A percentile compares a stretch with the other conserved stretches of the same genome.
Evolutionary conservation across 2,113 vertebrate genomes (phyloP).

Genomic region (Pycnonotus jocosus): DNA sequence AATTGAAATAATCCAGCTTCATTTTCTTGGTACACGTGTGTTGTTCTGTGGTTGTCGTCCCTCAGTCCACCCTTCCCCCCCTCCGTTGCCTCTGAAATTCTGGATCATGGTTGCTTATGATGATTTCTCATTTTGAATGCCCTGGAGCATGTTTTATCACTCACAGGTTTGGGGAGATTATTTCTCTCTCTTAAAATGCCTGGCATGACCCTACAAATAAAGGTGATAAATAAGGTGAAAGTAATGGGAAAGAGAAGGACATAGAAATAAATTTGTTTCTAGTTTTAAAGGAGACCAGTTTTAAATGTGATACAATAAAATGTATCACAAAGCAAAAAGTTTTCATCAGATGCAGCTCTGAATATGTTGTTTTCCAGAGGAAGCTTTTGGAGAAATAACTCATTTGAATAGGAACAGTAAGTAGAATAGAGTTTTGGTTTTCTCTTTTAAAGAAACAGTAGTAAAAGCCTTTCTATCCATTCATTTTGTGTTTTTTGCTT

Average conservation of each 20-base stretch:
- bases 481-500: background rate
- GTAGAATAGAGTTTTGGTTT: background rate
- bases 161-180: background rate
- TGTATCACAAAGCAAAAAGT: background rate
- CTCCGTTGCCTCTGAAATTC: rapidly evolving
- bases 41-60: background rate
- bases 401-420: background rate
- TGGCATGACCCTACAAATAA: background rate
- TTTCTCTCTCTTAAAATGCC: background rate
- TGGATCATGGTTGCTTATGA: background rate
- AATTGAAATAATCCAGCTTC: background rate
- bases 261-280: background rate
- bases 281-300: background rate
- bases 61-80: background rate
- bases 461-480: background rate
- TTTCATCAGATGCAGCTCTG: background rate
- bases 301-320: background rate
- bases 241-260: background rate
- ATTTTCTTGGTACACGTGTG: background rate
- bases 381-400: background rate
- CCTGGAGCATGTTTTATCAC: background rate
- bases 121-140: background rate
- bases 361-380: background rate
- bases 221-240: background rate
- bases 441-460: background rate